Evolutionary conservation across 1,140 invertebrate species (phyloP), one percentile per base, ranked within the genome.

Genomic region (Paramacrobiotus metropolitanus): DNA sequence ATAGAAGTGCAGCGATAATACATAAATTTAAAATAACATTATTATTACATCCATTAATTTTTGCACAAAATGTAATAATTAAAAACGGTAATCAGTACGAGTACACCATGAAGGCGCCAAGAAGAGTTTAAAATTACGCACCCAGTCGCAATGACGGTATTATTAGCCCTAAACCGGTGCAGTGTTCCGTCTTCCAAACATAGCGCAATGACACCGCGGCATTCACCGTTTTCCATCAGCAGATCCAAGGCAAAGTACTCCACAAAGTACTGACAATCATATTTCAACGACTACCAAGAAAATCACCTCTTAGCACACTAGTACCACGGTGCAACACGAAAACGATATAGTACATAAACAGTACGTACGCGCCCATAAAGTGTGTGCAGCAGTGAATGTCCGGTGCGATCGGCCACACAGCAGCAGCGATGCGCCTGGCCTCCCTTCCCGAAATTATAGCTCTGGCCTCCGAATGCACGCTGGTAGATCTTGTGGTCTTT

Each of bases 221-320:
- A 93, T 67, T 85, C 83, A 21, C 86, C 90, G 63, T 84, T 81
- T 69, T 97, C 90, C 86, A 98, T 95, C 2, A 99, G 76, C 44
- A 99, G 74, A 77, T 99, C 94, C 62, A 98, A 72, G 1, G 93
- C 94, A 71, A 98, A 97, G 73, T 96, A 98, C 74, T 99, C 95
- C 64, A 99, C 83, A 70, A 98, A 99, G 74, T 96, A 99, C 70
- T 96, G 86, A 69, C 92, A 96, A 72, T 98, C 87, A 74, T 95
- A 98, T 66, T 86, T 83, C 34, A 98, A 76, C 0, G 92, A 97
- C 70, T 78, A 31, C 20, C 44, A n/a, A n/a, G n/a, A n/a, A n/a
- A n/a, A n/a, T n/a, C n/a, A n/a, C n/a, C n/a, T n/a, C n/a, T n/a
- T n/a, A n/a, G n/a, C n/a, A n/a, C n/a, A n/a, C n/a, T n/a, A n/a